These are phyloP conservation scores for Celastrina argiolus DNA, from an alignment of 2,888 invertebrate genomes.

Conservation along the genomic window DNA sequence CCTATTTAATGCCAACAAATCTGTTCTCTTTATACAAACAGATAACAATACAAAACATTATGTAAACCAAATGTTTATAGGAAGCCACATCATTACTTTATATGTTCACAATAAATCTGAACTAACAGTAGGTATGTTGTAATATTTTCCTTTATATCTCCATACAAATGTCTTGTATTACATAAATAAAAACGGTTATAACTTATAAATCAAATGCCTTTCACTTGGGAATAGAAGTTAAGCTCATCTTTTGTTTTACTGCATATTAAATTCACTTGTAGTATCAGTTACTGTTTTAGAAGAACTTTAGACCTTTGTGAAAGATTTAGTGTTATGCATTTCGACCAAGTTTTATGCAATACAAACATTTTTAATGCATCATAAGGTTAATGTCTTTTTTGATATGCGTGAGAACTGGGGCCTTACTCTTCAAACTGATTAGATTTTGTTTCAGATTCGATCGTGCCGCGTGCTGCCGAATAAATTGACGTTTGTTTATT, in stretches of 20 bases:
- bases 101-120: constrained; percentile 4
- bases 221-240: constrained; percentile 28
- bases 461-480: no score
- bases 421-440: not conserved
- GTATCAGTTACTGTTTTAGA: not conserved
- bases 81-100: constrained; percentile 11
- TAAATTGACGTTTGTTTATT: no score
- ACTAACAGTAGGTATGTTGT: constrained; percentile 8
- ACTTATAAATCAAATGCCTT: constrained; percentile 30
- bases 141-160: constrained; percentile 29
- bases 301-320: no score
- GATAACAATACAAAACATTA: not conserved
- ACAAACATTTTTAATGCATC: not conserved
- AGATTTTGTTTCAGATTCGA: no score
- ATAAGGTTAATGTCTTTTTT: not conserved
- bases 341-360: not conserved
- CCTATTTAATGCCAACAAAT: no score
- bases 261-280: constrained; percentile 3
- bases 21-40: not conserved
- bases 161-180: constrained; percentile 30
- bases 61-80: not conserved
- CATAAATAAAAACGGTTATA: constrained; percentile 28
- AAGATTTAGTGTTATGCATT: not conserved
- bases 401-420: not conserved
- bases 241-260: constrained; percentile 26